Percentiles rank a stretch among this genome's conserved stretches.
Conservation (phyloP, 2,797 vertebrate genomes). For the Onychomys leucogaster region DNA sequence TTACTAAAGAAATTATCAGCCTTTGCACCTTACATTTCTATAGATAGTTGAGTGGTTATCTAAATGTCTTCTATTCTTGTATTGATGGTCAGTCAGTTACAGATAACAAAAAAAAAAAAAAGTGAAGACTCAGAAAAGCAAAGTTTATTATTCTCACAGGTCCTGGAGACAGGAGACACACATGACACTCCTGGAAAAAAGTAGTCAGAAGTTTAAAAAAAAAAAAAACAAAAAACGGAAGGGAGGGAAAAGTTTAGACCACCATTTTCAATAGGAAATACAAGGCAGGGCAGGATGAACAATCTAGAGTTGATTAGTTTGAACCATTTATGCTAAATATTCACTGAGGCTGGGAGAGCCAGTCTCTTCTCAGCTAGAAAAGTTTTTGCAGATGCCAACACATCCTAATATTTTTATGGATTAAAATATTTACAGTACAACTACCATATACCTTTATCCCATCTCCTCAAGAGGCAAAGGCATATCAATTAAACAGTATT, state of each 20-base stretch:
- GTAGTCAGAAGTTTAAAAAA: background rate
- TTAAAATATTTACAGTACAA: background rate
- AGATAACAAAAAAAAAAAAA: background rate
- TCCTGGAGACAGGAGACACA: background rate
- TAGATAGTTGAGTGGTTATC: background rate
- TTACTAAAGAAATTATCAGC: background rate
- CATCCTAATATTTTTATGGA: background rate
- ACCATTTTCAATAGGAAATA: background rate
- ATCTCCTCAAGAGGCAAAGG: background rate
- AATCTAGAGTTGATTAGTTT: background rate
- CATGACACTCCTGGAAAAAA: background rate
- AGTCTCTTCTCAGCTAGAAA: background rate
- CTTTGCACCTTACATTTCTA: background rate
- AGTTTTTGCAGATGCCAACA: background rate
- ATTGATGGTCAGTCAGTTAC: background rate
- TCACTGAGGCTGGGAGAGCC: background rate
- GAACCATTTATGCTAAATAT: background rate
- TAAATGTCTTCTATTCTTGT: background rate
- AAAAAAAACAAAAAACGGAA: background rate
- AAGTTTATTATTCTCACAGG: background rate
- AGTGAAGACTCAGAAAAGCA: background rate
- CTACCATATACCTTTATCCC: background rate
- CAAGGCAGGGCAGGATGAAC: background rate
- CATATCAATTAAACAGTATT: background rate
- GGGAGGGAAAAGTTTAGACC: background rate